Conservation (phyloP, 2,888 invertebrate genomes). For the Ommatoiulus sabulosus region DNA sequence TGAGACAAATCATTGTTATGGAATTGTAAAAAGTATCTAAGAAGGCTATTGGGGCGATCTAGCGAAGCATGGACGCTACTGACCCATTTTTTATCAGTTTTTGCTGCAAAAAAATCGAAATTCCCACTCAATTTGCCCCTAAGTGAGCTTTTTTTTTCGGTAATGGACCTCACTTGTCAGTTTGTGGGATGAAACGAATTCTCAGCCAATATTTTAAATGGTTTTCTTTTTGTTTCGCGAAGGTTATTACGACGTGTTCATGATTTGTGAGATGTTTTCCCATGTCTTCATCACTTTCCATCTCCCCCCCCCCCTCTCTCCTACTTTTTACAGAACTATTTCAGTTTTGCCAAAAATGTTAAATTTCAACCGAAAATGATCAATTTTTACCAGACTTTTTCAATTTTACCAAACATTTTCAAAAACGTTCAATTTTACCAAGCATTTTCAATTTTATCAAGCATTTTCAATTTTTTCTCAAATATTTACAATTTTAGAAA, state of each 20-base stretch:
- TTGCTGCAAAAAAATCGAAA: background rate
- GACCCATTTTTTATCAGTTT: background rate
- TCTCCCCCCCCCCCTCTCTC: background rate
- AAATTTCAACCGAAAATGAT: background rate
- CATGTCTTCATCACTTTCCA: background rate
- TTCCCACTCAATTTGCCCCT: background rate
- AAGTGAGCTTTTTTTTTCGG: background rate
- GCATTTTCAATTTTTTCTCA: no score
- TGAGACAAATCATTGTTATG: constrained; percentile 1
- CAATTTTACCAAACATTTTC: no score
- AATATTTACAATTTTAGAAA: no score
- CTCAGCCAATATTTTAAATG: background rate
- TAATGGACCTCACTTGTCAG: background rate
- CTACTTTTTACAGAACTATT: background rate
- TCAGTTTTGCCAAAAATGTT: background rate
- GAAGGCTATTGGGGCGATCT: constrained; percentile 1
- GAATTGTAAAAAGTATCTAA: background rate
- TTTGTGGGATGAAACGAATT: background rate
- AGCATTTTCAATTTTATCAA: no score
- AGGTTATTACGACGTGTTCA: no score
- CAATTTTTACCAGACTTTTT: no score
- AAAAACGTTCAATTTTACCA: no score
- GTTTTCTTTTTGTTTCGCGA: background rate
- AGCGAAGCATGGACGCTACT: background rate
- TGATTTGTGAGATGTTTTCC: background rate